Conservation (phyloP, 2,113 vertebrate species). For the Phylloscopus whistleri region DNA sequence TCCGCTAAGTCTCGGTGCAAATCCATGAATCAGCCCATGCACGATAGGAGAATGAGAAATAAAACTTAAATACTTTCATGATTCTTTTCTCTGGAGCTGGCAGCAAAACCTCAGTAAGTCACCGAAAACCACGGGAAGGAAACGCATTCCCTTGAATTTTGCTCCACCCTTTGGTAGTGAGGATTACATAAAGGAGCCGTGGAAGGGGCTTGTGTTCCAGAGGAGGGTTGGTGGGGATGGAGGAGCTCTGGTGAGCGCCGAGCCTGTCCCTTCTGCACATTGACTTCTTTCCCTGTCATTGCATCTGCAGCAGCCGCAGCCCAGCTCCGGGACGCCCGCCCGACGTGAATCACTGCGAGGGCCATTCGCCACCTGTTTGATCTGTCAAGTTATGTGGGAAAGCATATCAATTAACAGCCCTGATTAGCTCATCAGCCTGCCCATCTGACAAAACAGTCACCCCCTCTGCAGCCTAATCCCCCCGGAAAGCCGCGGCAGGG, state of each 20-base stretch:
- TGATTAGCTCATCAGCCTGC: slow-evolving; percentile 67
- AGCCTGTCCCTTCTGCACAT: background rate
- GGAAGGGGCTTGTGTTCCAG: background rate
- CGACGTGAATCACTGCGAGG: background rate
- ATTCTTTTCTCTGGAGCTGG: background rate
- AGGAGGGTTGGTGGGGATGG: background rate
- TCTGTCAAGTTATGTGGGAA: slow-evolving; percentile 59
- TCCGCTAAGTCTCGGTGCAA: background rate
- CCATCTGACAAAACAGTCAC: slow-evolving; percentile 71
- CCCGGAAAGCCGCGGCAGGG: background rate
- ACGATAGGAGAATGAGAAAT: background rate
- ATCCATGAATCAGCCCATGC: background rate
- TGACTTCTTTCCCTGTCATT: background rate
- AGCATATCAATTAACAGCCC: slow-evolving; percentile 71
- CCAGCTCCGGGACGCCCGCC: background rate
- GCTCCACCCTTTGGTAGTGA: background rate
- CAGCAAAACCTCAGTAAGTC: background rate
- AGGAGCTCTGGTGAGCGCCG: background rate
- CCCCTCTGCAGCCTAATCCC: slow-evolving; percentile 56
- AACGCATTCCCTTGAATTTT: background rate
- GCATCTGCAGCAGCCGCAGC: background rate
- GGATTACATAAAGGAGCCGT: background rate
- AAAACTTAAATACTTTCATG: background rate
- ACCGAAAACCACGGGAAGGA: background rate
- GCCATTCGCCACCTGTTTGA: slow-evolving; percentile 71